Conservation (phyloP, 2,888 invertebrate genomes). For the Tridacna gigas region DNA sequence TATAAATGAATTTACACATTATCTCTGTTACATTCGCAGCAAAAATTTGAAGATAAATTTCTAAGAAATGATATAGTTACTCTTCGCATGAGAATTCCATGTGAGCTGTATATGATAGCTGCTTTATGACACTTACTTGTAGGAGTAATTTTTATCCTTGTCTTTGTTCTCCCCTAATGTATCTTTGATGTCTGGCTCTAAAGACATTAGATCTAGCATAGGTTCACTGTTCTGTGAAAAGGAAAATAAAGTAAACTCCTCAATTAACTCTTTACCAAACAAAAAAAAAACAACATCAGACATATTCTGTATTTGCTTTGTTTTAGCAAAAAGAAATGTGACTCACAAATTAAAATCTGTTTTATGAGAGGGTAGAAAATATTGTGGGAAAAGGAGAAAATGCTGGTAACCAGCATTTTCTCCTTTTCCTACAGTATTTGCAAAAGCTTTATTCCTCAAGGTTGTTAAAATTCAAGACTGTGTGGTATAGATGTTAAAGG, state of each 20-base stretch:
- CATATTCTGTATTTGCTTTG: no score
- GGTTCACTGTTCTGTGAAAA: constrained; percentile 36
- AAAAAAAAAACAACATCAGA: no score
- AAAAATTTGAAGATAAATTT: no score
- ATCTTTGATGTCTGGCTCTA: constrained; percentile 21
- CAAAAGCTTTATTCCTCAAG: neutral
- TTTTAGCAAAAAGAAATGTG: no score
- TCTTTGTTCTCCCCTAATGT: constrained; percentile 4
- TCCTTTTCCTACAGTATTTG: neutral
- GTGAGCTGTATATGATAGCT: neutral
- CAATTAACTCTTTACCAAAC: no score
- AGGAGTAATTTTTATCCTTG: neutral
- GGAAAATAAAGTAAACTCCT: no score
- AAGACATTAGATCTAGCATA: constrained; percentile 8
- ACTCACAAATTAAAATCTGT: neutral
- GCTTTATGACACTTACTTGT: neutral
- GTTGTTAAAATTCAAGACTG: neutral
- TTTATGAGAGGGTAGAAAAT: neutral
- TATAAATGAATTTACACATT: no score
- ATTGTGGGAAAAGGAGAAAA: constrained; percentile 1
- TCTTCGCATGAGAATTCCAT: neutral
- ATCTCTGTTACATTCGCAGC: no score
- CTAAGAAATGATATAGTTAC: no score
- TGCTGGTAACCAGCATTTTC: neutral
- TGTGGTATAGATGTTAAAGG: neutral